Evolutionary conservation across 2,888 invertebrate genomes (phyloP), one percentile per base, ranked within the genome.

Genomic region (Agonum fuliginosum): DNA sequence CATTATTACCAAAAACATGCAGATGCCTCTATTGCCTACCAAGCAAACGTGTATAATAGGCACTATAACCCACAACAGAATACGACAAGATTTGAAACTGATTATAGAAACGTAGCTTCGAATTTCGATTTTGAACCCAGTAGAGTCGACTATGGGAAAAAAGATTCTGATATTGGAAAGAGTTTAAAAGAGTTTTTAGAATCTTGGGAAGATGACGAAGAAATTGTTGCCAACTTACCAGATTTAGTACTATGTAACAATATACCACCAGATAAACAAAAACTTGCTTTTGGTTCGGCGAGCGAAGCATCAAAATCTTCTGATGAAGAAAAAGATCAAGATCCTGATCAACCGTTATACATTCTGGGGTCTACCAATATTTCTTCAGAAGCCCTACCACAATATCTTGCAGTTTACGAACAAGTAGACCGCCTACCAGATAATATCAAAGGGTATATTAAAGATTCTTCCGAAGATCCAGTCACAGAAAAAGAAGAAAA

Each of bases 131-230:
- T 30, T 65, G 75, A 67, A 22, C 12, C 30, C 2, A 30, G 10
- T 46, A 4, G 70, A 27, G 5, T 19, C 4, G 22, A 70, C 8
- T 69, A 76, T 10, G 37, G 30, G 2, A 76, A 76, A 19, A 76
- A 76, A 69, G 76, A 76, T 17, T 34, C 67, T 6, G 70, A 70
- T 37, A 69, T 70, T 17, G 77, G 70, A 1, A 69, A 77, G 30
- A 58, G 54, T 8, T 58, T 77, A 30, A 77, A 77, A 58, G 77
- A 77, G 41, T 77, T 70, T 14, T 30, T 77, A 12, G 77, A 77
- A 70, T 70, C 69, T 2, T 77, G 77, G 77, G 77, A 77, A 54
- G 77, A 77, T n/a, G 77, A 77, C 17, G 77, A 77, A 58, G 77
- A 77, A 24, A 77, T 77, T 43, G 77, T 77, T 3, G 41, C 69